These are phyloP conservation scores for Branchellion lobata DNA, from an alignment of 2,888 invertebrate genomes.

Conservation along the genomic window DNA sequence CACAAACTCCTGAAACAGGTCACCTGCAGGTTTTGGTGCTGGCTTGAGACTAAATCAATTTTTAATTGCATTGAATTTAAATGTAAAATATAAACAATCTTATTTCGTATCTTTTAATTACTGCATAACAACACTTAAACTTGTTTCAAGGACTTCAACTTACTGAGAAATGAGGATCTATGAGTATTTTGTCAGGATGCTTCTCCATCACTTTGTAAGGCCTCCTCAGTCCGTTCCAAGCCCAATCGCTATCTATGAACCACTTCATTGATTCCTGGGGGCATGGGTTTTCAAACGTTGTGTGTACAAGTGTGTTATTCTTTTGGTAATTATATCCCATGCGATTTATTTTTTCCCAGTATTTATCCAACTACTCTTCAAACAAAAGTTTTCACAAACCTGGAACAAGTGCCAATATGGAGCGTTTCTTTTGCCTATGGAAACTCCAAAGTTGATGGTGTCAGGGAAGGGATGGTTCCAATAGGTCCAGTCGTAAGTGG, in stretches of 20 bases:
- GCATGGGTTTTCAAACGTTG: background rate
- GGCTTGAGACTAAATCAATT: conserved; percentile 10
- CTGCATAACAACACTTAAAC: background rate
- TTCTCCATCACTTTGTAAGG: conserved; percentile 56
- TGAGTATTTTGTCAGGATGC: conserved; percentile 55
- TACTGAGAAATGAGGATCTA: conserved; percentile 56
- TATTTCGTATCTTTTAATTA: conserved; percentile 3
- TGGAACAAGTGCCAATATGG: conserved; percentile 52
- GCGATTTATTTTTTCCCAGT: background rate
- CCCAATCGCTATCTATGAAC: conserved; percentile 53
- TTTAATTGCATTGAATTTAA: background rate
- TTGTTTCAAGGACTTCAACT: background rate
- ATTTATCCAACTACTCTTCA: no score
- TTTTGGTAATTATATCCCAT: background rate
- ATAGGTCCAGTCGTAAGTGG: conserved; percentile 57
- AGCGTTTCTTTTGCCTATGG: conserved; percentile 55
- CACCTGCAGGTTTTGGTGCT: conserved; percentile 52
- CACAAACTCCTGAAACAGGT: conserved; percentile 58
- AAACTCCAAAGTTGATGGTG: conserved; percentile 55
- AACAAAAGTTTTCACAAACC: background rate
- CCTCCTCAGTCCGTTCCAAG: conserved; percentile 53
- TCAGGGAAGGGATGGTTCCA: conserved; percentile 55
- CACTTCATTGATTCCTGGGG: conserved; percentile 54
- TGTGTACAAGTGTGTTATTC: no score
- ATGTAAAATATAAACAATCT: background rate